Base-by-base conservation (phyloP, 2,888 invertebrate species). In the Onchidella celtica region DNA sequence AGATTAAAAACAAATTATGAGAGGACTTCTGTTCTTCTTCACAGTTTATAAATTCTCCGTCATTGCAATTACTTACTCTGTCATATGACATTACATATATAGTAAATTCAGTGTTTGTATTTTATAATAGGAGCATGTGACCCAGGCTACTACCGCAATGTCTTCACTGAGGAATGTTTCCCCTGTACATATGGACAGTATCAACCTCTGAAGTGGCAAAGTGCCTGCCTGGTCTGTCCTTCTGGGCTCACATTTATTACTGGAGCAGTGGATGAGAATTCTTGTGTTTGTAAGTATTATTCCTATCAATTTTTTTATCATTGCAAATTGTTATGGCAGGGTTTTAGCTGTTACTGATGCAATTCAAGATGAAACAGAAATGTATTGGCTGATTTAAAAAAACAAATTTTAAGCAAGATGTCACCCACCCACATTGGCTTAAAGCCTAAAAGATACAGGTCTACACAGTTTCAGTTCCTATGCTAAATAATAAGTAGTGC, bases 161-260 rank as follows among this genome's bases (percentile, higher is more conserved):
- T 32, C 2, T 17, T 24, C 2, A 29, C 47, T 29, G 81, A 75
- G 40, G n/a, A 29, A 6, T 83, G 83, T 69, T 47, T n/a, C 38
- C 95, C 96, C 27, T 98, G 98, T 90, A 96, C 90, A 0, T 80
- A 90, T 2, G 93, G 93, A 29, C 83, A 88, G 24, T 94, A 92
- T 82, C 93, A 93, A 85, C 86, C 89, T 55, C 65, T 84, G 21
- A 61, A 86, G 29, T 92, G 90, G 11, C 97, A 98, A 88, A 97
- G 97, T 0, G 96, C 97, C 0, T 99, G 99, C 90, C 95, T n/a
- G 32, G 21, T 70, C 0, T 90, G 90, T 85, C 68, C 73, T 3
- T 32, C 11, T 29, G 88, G 87, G 0, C 21, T 36, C 38, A 83
- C 80, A 24, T 17, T 79, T 2, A 14, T 32, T 11, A 34, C 24